phyloP scores from a whole-genome alignment of 2,797 vertebrate genomes.

The Ptychadena robeensis region DNA sequence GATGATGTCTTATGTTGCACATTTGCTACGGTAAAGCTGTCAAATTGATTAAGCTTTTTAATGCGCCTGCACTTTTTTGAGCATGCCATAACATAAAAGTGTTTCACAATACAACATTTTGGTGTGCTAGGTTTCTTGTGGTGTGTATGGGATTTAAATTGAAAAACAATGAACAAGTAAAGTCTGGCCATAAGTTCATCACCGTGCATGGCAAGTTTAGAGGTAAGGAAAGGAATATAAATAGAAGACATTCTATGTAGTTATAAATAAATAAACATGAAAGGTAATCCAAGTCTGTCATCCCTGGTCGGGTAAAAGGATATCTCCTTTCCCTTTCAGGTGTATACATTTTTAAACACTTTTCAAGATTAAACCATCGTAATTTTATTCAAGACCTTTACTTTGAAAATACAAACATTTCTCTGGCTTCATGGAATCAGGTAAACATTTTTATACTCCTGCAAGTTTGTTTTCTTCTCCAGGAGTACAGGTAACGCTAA shows the following conservation, averaged over 20 bases:
- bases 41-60: no score
- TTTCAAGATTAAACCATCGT: neutral
- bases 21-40: no score
- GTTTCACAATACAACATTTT: no score
- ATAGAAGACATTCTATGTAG: neutral
- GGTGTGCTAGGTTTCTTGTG: no score
- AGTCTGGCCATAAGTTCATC: no score
- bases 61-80: no score
- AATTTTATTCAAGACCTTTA: neutral
- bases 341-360: conserved; percentile 50
- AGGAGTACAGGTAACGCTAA: neutral
- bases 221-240: neutral
- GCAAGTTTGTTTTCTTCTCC: neutral
- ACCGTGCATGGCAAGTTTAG: neutral
- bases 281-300: neutral
- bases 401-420: neutral
- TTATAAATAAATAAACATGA: conserved; percentile 22
- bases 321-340: conserved; percentile 7
- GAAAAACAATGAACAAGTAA: no score
- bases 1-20: no score
- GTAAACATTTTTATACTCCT: conserved; percentile 1
- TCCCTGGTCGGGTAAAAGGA: conserved; percentile 1
- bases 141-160: no score
- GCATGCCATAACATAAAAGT: no score
- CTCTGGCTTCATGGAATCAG: conserved; percentile 32